Evolutionary conservation across 2,797 vertebrate species (phyloP), one percentile per base, ranked within the genome.

Genomic region (Anniella stebbinsi): DNA sequence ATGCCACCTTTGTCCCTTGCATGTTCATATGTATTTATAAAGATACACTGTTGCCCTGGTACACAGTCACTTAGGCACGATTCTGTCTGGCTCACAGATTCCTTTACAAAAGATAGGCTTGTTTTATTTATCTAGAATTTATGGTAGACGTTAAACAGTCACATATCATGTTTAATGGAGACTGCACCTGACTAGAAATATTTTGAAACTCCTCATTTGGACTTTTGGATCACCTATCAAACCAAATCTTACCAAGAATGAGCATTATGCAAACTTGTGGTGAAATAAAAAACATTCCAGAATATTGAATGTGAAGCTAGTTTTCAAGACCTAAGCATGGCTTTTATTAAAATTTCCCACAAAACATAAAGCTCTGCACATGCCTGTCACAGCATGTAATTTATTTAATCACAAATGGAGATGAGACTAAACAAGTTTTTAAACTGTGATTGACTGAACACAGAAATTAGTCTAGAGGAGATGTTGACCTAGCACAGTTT

Each of bases 391-490:
- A 86, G 76, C 67, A 72, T 48, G 66, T 63, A 38, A 60, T n/a
- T 28, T 73, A 48, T n/a, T 51, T 48, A 21, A 23, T 69, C 54
- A 80, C 76, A 80, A 73, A 41, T n/a, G 75, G 5, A n/a, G 25
- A 60, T 89, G 88, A 85, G 86, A 63, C 67, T 72, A n/a, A 89
- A 86, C 51, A 72, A 23, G 51, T 41, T 38, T 80, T 63, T 45
- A 80, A 66, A 86, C 51, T 41, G 25, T 33, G 66, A 66, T 8
- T 89, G 88, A 73, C 75, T 80, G 66, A 69, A 45, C 28, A 45
- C 17, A 48, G 66, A 41, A 70, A 84, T 57, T 17, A 80, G 38
- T 72, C 25, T 41, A 23, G 48, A 70, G 17, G 77, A 77, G 10
- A n/a, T 77, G n/a, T 82, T 54, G 28, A 13, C 23, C 33, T 36